phyloP scores from a whole-genome alignment of 2,113 vertebrate species.

The Arizona elegans region DNA sequence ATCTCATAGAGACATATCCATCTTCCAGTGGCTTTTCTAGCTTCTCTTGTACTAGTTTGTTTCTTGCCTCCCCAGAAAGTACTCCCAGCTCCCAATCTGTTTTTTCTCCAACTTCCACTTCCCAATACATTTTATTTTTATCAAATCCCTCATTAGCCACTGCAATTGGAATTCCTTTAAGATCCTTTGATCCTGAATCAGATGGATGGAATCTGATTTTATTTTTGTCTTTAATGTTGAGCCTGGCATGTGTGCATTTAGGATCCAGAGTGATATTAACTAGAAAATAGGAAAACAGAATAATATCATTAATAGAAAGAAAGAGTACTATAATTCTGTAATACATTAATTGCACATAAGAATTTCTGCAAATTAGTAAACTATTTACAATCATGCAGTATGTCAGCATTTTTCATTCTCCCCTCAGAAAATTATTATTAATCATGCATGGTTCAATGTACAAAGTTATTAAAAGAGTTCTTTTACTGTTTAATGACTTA shows the following conservation, averaged over 20 bases:
- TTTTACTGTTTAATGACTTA: no score
- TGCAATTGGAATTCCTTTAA: background rate
- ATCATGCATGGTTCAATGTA: no score
- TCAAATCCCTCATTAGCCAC: conserved; percentile 28
- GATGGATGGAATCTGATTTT: background rate
- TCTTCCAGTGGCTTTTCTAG: background rate
- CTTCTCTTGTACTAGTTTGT: background rate
- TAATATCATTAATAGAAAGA: background rate
- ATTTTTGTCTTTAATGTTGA: background rate
- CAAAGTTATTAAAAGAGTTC: no score
- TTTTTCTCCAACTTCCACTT: conserved; percentile 13
- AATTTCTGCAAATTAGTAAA: background rate
- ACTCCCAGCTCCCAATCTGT: conserved; percentile 41
- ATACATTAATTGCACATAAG: background rate
- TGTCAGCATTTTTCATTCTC: background rate
- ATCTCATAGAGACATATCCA: background rate
- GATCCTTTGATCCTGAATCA: background rate
- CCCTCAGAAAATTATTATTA: no score
- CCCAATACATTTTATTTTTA: conserved; percentile 27
- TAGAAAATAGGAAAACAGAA: background rate
- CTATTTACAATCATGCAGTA: background rate
- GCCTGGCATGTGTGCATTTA: background rate
- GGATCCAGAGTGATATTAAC: conserved; percentile 2
- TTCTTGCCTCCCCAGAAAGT: conserved; percentile 15
- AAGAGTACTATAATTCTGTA: background rate